These are phyloP conservation scores for Druon quercuslanigerum DNA, from an alignment of 1,140 invertebrate genomes.

Conservation along the genomic window DNA sequence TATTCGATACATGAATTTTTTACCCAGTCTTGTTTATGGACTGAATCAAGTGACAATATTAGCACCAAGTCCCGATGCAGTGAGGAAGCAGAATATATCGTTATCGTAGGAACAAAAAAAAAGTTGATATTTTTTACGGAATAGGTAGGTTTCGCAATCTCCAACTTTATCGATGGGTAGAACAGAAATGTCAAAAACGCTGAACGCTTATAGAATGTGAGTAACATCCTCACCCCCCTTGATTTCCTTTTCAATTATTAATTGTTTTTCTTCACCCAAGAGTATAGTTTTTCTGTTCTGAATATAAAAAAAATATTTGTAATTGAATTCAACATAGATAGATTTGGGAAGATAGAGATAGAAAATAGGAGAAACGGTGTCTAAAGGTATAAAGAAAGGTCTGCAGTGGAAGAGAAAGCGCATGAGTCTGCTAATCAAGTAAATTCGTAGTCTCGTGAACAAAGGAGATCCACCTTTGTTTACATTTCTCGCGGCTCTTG, in stretches of 20 bases:
- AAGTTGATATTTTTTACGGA: slow-evolving; percentile 43
- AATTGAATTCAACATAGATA: background rate
- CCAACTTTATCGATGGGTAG: slow-evolving; percentile 71
- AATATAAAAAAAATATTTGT: background rate
- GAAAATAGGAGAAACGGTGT: too few species aligned
- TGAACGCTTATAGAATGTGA: slow-evolving; percentile 75
- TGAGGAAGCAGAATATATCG: background rate
- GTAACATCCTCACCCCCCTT: slow-evolving; percentile 48
- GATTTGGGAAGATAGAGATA: too few species aligned
- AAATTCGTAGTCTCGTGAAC: background rate
- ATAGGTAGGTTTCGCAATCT: slow-evolving; percentile 53
- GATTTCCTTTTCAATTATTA: background rate
- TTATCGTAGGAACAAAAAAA: slow-evolving; percentile 36
- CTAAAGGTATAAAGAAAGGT: background rate
- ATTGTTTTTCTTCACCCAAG: background rate
- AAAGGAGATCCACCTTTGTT: slow-evolving; percentile 28
- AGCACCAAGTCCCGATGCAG: background rate
- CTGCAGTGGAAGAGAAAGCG: slow-evolving; percentile 18
- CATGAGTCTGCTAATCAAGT: slow-evolving; percentile 13
- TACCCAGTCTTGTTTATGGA: slow-evolving; percentile 28
- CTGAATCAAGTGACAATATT: slow-evolving; percentile 24
- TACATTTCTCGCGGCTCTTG: background rate
- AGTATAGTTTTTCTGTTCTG: background rate
- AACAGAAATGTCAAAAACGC: slow-evolving; percentile 75
- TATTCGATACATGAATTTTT: slow-evolving; percentile 38